Conservation (phyloP, 2,888 invertebrate genomes). For the Serripes groenlandicus region DNA sequence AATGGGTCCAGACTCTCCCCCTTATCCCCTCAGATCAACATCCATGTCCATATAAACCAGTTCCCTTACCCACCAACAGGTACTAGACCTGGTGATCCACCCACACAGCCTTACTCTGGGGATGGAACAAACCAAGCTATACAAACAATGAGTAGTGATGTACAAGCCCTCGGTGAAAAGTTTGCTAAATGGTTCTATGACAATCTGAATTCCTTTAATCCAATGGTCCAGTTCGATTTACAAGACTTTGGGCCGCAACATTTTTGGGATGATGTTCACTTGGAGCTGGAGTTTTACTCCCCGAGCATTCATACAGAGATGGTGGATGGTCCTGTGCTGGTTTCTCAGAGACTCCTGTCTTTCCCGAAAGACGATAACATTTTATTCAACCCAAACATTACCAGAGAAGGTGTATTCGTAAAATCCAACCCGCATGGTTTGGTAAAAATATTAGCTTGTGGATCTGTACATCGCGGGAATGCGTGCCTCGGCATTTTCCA, state of each 20-base stretch:
- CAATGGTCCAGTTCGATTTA: constrained; percentile 40
- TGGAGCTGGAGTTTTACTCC: constrained; percentile 68
- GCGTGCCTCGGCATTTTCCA: constrained; percentile 90
- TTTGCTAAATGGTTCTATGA: constrained; percentile 83
- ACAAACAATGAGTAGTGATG: not conserved
- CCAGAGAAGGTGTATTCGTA: constrained; percentile 88
- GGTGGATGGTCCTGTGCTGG: constrained; percentile 68
- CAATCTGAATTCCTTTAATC: constrained; percentile 79
- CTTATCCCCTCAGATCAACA: constrained; percentile 17
- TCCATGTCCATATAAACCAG: constrained; percentile 16
- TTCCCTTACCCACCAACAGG: not conserved
- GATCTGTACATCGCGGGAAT: constrained; percentile 89
- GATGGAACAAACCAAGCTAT: not conserved
- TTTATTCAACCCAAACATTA: constrained; percentile 89
- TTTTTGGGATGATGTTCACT: constrained; percentile 79
- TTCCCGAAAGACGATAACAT: constrained; percentile 77
- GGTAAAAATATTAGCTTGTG: constrained; percentile 89
- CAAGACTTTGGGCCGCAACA: constrained; percentile 83
- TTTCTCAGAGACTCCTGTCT: constrained; percentile 71
- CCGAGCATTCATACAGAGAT: constrained; percentile 56
- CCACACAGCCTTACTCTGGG: not conserved
- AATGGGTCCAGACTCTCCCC: not conserved
- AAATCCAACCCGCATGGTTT: constrained; percentile 89
- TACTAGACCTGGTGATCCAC: not conserved
- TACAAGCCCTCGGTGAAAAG: constrained; percentile 74